Conservation (phyloP, 2,113 vertebrate species). For the Phyllostomus discolor region DNA sequence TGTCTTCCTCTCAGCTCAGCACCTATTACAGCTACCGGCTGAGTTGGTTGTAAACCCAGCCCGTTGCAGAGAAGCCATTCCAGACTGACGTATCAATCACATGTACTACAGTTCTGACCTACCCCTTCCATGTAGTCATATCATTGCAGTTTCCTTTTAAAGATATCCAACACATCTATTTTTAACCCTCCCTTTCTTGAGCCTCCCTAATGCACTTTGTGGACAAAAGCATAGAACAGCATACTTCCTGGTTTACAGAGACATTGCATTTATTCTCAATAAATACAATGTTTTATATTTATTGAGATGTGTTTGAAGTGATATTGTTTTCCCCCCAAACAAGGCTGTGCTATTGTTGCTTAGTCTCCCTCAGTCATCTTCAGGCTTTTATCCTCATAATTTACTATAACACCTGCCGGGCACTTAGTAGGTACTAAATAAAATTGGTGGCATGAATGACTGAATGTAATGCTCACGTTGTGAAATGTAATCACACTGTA, state of each 20-base stretch:
- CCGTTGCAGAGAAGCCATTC: slow-evolving; percentile 37
- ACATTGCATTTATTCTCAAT: not conserved
- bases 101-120: not conserved
- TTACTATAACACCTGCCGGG: not conserved
- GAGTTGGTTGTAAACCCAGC: not conserved
- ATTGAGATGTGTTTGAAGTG: not conserved
- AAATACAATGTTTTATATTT: too few species aligned
- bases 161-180: not conserved
- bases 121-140: not conserved
- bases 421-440: not conserved
- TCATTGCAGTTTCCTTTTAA: not conserved
- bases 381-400: not conserved
- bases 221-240: not conserved
- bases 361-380: not conserved
- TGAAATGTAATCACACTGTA: not conserved
- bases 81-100: not conserved
- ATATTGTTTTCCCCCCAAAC: not conserved
- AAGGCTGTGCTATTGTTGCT: not conserved
- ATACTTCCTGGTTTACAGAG: not conserved
- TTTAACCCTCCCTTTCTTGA: not conserved
- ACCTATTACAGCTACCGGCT: slow-evolving; percentile 30
- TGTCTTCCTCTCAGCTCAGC: slow-evolving; percentile 24
- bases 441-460: not conserved
- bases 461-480: not conserved
- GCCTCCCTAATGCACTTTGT: not conserved